Evolutionary conservation across 2,113 vertebrate species (phyloP).

Genomic region (Sapayoa aenigma): DNA sequence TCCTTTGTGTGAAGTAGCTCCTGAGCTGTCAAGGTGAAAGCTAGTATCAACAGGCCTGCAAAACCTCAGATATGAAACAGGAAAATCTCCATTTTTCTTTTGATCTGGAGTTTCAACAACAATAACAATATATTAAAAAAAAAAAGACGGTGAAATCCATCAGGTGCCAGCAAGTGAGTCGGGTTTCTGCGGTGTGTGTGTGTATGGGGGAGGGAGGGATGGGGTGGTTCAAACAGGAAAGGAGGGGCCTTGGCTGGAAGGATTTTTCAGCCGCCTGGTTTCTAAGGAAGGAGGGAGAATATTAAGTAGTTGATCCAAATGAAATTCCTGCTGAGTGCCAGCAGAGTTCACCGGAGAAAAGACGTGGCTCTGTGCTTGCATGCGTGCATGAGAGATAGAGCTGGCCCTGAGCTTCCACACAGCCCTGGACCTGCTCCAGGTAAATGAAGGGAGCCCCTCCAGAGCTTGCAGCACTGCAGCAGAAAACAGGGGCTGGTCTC

Average conservation of each 20-base stretch:
- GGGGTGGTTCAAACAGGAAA: conserved; percentile 48
- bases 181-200: conserved; percentile 18
- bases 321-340: conserved; percentile 44
- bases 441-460: background rate
- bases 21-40: background rate
- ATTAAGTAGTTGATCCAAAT: conserved; percentile 62
- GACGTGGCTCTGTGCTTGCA: background rate
- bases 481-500: background rate
- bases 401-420: background rate
- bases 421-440: background rate
- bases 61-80: conserved; percentile 5
- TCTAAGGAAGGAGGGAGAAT: conserved; percentile 46
- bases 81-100: conserved; percentile 57
- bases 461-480: background rate
- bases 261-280: conserved; percentile 42
- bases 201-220: background rate
- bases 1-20: background rate
- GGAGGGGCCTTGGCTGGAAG: conserved; percentile 46
- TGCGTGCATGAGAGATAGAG: background rate
- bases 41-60: conserved; percentile 58
- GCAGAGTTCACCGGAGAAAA: conserved; percentile 56
- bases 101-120: conserved; percentile 46
- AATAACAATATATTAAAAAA: background rate
- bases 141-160: conserved; percentile 13
- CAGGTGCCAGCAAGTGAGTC: conserved; percentile 44